These are phyloP conservation scores for Melospiza melodia DNA, from an alignment of 2,113 vertebrate genomes.

Conservation along the genomic window DNA sequence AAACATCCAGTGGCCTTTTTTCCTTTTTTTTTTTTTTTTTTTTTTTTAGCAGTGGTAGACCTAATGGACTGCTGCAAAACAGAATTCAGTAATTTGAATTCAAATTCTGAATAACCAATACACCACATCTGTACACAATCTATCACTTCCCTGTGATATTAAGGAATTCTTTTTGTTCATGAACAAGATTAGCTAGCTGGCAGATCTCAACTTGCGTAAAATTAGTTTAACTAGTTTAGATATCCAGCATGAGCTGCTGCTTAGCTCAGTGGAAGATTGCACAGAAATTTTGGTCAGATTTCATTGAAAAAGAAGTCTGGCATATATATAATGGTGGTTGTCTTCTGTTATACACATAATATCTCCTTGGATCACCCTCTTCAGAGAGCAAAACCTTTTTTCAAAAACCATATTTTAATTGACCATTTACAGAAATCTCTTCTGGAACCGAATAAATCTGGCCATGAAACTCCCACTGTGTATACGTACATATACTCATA, in stretches of 20 bases:
- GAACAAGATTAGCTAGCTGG: background rate
- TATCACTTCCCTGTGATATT: background rate
- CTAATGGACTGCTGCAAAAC: background rate
- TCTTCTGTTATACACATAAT: background rate
- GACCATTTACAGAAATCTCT: background rate
- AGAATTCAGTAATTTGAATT: background rate
- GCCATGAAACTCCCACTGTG: background rate
- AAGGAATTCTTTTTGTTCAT: background rate
- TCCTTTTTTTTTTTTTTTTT: accelerated
- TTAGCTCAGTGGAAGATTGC: background rate
- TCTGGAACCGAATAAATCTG: background rate
- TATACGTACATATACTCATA: background rate
- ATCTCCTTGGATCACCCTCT: background rate
- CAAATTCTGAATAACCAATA: background rate
- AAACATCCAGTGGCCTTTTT: background rate
- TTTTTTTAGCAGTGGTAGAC: background rate
- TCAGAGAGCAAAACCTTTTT: background rate
- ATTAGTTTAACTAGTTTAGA: background rate
- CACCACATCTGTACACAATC: background rate
- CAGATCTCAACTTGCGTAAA: background rate
- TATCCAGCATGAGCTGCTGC: background rate
- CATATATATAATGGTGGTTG: background rate
- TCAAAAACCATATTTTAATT: background rate
- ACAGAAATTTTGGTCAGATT: background rate
- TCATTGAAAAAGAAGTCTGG: background rate